Conservation (phyloP, 2,797 vertebrate genomes). For the Philypnodon macrostomus region DNA sequence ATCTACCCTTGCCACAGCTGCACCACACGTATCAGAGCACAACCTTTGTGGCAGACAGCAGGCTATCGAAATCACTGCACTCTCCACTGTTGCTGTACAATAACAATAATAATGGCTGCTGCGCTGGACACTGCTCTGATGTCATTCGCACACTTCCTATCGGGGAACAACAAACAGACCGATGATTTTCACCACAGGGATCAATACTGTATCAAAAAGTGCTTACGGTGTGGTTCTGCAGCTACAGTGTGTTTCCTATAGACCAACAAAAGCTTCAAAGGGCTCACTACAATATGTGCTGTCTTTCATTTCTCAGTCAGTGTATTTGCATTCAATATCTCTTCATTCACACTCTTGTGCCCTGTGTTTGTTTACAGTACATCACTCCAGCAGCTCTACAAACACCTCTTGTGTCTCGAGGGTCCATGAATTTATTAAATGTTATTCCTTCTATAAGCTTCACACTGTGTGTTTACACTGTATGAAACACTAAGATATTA, state of each 20-base stretch:
- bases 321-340: slow-evolving; percentile 2
- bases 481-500: too few species aligned
- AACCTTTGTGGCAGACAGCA: slow-evolving; percentile 1
- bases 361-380: slow-evolving; percentile 8
- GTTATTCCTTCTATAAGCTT: slow-evolving; percentile 13
- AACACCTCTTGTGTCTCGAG: slow-evolving; percentile 17
- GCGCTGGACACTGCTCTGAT: slow-evolving; percentile 28
- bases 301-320: background rate
- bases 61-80: slow-evolving; percentile 9
- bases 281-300: background rate
- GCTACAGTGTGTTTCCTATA: slow-evolving; percentile 12
- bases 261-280: background rate
- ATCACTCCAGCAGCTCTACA: slow-evolving; percentile 11
- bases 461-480: slow-evolving; percentile 3
- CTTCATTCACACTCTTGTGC: background rate
- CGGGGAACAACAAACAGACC: slow-evolving; percentile 36
- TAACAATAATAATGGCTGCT: slow-evolving; percentile 8
- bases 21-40: background rate
- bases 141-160: slow-evolving; percentile 43
- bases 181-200: slow-evolving; percentile 37
- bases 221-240: slow-evolving; percentile 36
- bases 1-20: background rate
- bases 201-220: slow-evolving; percentile 45
- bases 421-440: slow-evolving; percentile 29
- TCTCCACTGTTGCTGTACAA: slow-evolving; percentile 2